Conservation (phyloP, 2,797 vertebrate genomes). For the Aulostomus chinensis region DNA sequence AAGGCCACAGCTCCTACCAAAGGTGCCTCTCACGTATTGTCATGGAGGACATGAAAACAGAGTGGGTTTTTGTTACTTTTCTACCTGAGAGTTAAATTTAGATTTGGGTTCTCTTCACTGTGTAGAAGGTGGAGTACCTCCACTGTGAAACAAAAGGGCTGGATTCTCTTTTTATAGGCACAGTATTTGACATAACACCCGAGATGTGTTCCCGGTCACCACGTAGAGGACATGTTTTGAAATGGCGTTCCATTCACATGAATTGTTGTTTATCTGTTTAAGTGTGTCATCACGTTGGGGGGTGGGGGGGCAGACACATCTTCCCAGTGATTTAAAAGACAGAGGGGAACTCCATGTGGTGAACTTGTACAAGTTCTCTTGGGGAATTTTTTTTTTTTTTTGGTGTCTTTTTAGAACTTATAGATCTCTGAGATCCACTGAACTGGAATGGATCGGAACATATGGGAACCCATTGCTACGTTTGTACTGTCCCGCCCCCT, state of each 20-base stretch:
- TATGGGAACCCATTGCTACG: conserved; percentile 44
- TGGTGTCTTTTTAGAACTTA: conserved; percentile 49
- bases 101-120: neutral
- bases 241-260: conserved; percentile 22
- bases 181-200: conserved; percentile 18
- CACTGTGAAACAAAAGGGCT: conserved; percentile 20
- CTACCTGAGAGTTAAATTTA: neutral
- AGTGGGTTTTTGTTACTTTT: conserved; percentile 19
- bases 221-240: conserved; percentile 20
- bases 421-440: conserved; percentile 31
- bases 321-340: conserved; percentile 30
- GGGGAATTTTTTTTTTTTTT: conserved; percentile 43
- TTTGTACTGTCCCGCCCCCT: conserved; percentile 66
- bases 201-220: conserved; percentile 27
- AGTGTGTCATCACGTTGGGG: conserved; percentile 42
- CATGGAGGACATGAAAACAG: conserved; percentile 14
- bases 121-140: conserved; percentile 16
- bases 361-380: conserved; percentile 40
- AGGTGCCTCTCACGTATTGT: conserved; percentile 23
- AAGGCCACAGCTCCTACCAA: conserved; percentile 13
- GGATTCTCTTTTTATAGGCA: conserved; percentile 30
- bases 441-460: conserved; percentile 20
- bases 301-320: no score
- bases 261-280: conserved; percentile 39
- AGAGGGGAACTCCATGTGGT: conserved; percentile 7